These are phyloP conservation scores for Erpetoichthys calabaricus DNA, from an alignment of 2,797 vertebrate species.

Conservation along the genomic window DNA sequence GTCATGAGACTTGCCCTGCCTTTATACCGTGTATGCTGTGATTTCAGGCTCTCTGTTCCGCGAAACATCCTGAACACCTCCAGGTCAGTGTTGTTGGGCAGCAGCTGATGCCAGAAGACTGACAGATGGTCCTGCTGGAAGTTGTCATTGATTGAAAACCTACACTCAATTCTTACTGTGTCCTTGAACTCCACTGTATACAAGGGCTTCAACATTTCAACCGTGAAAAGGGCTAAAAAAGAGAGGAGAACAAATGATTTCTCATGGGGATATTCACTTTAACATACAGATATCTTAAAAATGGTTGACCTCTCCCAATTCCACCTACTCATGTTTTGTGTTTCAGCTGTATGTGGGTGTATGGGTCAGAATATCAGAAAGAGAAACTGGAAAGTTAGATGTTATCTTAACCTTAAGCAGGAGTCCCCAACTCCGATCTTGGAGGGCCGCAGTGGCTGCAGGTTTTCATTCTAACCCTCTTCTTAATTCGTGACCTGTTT, in stretches of 20 bases:
- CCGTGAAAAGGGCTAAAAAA: constrained; percentile 59
- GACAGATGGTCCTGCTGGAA: constrained; percentile 28
- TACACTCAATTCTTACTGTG: constrained; percentile 66
- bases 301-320: too few relatives aligned
- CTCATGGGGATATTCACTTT: too few relatives aligned
- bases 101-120: constrained; percentile 48
- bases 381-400: too few relatives aligned
- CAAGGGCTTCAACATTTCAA: constrained; percentile 39
- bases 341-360: too few relatives aligned
- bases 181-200: constrained; percentile 45
- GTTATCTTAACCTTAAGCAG: too few relatives aligned
- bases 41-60: constrained; percentile 25
- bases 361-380: too few relatives aligned
- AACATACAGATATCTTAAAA: too few relatives aligned
- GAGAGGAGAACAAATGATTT: constrained; percentile 3
- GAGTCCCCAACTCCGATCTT: too few relatives aligned
- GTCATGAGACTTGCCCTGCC: constrained; percentile 44
- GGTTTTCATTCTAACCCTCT: too few relatives aligned
- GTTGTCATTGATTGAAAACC: constrained; percentile 42
- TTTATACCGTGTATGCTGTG: constrained; percentile 34
- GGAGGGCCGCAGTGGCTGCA: too few relatives aligned
- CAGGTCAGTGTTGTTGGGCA: background rate
- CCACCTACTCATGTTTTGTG: too few relatives aligned
- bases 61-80: constrained; percentile 42
- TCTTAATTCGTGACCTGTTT: too few relatives aligned